phyloP scores from a whole-genome alignment of 2,888 invertebrate genomes.

The Stenurella melanura region DNA sequence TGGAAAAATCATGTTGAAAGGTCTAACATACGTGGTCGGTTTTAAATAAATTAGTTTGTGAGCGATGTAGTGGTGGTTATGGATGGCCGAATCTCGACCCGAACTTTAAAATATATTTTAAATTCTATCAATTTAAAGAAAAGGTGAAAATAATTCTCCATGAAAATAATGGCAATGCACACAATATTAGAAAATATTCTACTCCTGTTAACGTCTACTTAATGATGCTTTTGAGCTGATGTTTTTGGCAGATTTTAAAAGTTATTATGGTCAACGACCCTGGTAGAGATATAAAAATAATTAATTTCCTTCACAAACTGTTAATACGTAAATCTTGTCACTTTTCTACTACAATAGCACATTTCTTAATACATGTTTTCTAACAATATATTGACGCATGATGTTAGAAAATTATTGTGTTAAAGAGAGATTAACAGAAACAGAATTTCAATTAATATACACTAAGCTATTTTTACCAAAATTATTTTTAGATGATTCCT shows the following conservation, averaged over 20 bases:
- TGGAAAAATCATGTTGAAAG: too few relatives aligned
- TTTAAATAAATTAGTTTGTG: too few relatives aligned
- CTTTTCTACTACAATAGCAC: not conserved
- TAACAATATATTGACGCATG: too few relatives aligned
- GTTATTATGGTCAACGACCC: not conserved
- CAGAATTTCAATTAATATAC: not conserved
- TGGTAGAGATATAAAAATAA: not conserved
- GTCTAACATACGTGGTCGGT: too few relatives aligned
- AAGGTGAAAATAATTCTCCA: too few relatives aligned
- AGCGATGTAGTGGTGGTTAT: too few relatives aligned
- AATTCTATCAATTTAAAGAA: too few relatives aligned
- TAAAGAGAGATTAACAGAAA: not conserved
- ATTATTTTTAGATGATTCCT: slow-evolving; percentile 2
- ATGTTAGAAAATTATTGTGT: not conserved
- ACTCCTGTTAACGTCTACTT: too few relatives aligned
- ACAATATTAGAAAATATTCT: too few relatives aligned
- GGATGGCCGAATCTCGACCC: too few relatives aligned
- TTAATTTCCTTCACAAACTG: not conserved
- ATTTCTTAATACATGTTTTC: not conserved
- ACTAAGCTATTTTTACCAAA: not conserved
- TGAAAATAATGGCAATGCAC: too few relatives aligned
- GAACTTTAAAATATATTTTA: too few relatives aligned
- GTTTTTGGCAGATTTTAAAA: not conserved
- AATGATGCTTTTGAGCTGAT: not conserved
- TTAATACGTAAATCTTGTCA: not conserved